phyloP scores from a whole-genome alignment of 2,797 vertebrate genomes.

The Pagetopsis macropterus region DNA sequence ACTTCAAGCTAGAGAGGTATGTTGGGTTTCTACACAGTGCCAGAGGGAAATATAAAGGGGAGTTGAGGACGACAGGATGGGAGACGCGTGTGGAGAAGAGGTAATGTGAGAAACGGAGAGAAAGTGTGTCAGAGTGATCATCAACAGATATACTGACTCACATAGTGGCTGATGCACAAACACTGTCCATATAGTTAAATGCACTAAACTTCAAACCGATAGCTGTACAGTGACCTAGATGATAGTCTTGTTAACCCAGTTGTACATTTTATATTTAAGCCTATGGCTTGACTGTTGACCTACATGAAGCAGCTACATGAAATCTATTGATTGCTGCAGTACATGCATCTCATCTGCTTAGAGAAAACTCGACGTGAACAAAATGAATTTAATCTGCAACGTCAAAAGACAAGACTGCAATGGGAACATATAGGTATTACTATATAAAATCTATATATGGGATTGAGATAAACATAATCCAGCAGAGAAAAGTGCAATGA shows the following conservation, averaged over 20 bases:
- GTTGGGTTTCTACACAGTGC: not conserved
- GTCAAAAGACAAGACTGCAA: slow-evolving; percentile 34
- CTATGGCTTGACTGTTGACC: slow-evolving; percentile 36
- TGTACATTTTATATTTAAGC: slow-evolving; percentile 40
- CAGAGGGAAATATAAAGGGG: slow-evolving; percentile 8
- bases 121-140: slow-evolving; percentile 13
- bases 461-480: slow-evolving; percentile 9
- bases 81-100: not conserved
- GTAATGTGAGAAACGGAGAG: not conserved
- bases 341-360: slow-evolving; percentile 47
- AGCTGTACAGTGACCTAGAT: slow-evolving; percentile 27
- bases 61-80: not conserved
- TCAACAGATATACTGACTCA: slow-evolving; percentile 4
- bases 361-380: slow-evolving; percentile 21
- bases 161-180: not conserved
- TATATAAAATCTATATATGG: slow-evolving; percentile 12
- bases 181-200: slow-evolving; percentile 17
- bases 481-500: not conserved
- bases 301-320: slow-evolving; percentile 46
- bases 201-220: not conserved
- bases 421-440: slow-evolving; percentile 23
- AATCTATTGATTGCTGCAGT: slow-evolving; percentile 47
- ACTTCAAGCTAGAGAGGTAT: not conserved
- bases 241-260: slow-evolving; percentile 14
- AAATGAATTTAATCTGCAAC: slow-evolving; percentile 41